Conservation (phyloP, 2,113 vertebrate species). For the Ciconia maguari region DNA sequence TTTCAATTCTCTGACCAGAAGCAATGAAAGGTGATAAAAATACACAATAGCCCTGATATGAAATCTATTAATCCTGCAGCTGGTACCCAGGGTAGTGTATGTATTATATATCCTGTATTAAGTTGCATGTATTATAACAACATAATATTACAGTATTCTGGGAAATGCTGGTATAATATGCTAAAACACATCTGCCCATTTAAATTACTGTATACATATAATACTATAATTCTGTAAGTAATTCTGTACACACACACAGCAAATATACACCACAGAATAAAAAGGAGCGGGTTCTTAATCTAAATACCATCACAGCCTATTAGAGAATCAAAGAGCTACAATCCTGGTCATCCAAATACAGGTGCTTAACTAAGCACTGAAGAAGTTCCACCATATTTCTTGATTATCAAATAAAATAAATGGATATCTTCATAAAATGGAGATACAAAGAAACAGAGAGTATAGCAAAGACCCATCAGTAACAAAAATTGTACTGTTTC, state of each 20-base stretch:
- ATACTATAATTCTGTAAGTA: not conserved
- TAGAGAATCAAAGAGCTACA: not conserved
- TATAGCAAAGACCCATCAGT: not conserved
- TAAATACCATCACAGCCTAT: not conserved
- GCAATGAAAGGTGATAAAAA: not conserved
- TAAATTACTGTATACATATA: not conserved
- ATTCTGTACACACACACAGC: not conserved
- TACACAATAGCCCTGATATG: not conserved
- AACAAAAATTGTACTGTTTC: not conserved
- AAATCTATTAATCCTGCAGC: not conserved
- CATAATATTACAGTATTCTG: not conserved
- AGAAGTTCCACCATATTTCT: not conserved
- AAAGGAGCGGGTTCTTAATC: not conserved
- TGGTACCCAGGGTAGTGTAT: not conserved
- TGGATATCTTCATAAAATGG: not conserved
- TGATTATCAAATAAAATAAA: not conserved
- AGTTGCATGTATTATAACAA: not conserved
- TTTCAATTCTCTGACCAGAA: not conserved
- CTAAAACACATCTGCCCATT: not conserved
- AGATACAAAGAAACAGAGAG: not conserved
- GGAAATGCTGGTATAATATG: not conserved
- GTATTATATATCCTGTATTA: not conserved
- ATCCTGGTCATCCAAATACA: not conserved
- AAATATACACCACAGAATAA: not conserved
- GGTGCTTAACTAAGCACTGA: not conserved